phyloP scores from a whole-genome alignment of 2,113 vertebrate genomes.

The Recurvirostra avosetta region DNA sequence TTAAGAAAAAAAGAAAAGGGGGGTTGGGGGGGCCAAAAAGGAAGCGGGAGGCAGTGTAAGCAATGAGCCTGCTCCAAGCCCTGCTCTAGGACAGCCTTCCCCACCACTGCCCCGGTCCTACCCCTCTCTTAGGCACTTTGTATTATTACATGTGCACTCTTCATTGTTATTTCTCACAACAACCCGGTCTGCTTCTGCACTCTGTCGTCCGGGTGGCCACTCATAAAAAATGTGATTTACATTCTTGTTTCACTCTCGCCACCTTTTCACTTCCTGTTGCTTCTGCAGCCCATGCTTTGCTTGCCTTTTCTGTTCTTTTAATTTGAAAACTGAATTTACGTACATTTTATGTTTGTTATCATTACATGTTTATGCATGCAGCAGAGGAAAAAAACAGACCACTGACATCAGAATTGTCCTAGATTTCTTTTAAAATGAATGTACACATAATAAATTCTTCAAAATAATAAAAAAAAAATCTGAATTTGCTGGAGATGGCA shows the following conservation, averaged over 20 bases:
- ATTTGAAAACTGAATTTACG: neutral
- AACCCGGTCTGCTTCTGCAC: slow-evolving; percentile 71
- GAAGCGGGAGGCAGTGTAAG: slow-evolving; percentile 2
- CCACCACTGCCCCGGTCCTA: neutral
- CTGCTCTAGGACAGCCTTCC: slow-evolving; percentile 49
- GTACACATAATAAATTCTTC: neutral
- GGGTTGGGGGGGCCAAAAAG: neutral
- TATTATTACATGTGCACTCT: slow-evolving; percentile 86
- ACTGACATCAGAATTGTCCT: neutral
- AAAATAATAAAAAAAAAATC: neutral
- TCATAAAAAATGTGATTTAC: slow-evolving; percentile 89
- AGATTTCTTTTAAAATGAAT: neutral
- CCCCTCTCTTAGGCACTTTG: slow-evolving; percentile 75
- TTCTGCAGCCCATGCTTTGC: slow-evolving; percentile 81
- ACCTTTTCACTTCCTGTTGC: slow-evolving; percentile 80
- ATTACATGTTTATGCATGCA: neutral
- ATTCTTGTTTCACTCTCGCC: slow-evolving; percentile 78
- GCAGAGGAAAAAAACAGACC: neutral
- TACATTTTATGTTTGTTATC: neutral
- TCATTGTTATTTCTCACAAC: slow-evolving; percentile 94
- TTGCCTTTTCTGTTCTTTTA: slow-evolving; percentile 65
- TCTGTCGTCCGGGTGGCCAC: slow-evolving; percentile 88
- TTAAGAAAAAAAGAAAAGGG: neutral
- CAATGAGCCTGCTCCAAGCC: neutral
- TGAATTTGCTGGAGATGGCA: neutral